Percentiles rank a stretch among this genome's conserved stretches.
Evolutionary conservation across 2,113 vertebrate genomes (phyloP).

Genomic region (Tachycineta bicolor): DNA sequence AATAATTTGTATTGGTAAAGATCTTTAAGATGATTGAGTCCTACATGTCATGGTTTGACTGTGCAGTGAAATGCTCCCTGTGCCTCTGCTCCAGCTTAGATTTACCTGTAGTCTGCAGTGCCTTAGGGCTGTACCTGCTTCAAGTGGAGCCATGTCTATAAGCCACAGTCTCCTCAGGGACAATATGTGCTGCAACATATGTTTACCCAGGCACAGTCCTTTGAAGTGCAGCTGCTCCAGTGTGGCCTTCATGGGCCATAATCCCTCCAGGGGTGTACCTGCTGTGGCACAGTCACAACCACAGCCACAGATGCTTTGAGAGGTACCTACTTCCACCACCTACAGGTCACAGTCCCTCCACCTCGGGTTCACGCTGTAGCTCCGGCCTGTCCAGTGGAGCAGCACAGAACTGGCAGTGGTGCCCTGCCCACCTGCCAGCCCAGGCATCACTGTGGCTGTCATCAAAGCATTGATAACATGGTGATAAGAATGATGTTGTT

Average conservation of each 20-base stretch:
- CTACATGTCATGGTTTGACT: background rate
- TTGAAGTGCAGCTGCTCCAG: background rate
- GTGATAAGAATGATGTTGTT: background rate
- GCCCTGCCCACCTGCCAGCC: background rate
- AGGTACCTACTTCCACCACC: background rate
- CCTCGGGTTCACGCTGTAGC: background rate
- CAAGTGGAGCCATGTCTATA: background rate
- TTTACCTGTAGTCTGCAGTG: background rate
- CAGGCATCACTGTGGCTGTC: background rate
- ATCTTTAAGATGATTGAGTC: background rate
- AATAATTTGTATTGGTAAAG: background rate
- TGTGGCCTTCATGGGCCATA: background rate
- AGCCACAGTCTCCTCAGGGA: background rate
- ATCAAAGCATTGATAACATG: background rate
- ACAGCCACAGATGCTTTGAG: background rate
- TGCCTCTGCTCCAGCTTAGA: background rate
- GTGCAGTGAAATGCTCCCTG: accelerated
- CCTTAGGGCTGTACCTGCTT: background rate
- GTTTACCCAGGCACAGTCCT: background rate
- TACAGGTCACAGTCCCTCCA: background rate
- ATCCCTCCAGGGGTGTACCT: background rate
- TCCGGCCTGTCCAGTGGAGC: background rate
- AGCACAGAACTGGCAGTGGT: background rate
- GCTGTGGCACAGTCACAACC: background rate
- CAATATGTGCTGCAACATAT: background rate